Evolutionary conservation across 2,888 invertebrate species (phyloP), one percentile per base, ranked within the genome.

Genomic region (Calameuta pallipes): DNA sequence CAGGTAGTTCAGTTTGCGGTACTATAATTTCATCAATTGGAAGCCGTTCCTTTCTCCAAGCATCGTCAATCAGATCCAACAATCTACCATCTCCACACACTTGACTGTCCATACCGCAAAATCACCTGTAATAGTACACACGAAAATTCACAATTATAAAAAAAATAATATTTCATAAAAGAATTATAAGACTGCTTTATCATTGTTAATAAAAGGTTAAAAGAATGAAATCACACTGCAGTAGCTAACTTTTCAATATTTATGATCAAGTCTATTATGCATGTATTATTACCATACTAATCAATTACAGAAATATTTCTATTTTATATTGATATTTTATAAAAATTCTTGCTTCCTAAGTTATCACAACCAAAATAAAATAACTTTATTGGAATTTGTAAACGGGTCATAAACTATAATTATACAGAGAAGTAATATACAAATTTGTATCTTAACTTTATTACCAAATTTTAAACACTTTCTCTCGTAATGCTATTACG

Each of bases 21-120:
- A 98, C 98, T 77, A 92, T 89, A 85, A 97, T 97, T 88, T 98
- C 97, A 91, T 98, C 98, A 86, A 95, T 94, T 4, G 97, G 97
- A 74, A 97, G 92, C 86, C 94, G 93, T 88, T 98, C 98, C 80
- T 96, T 94, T 78, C 96, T 94, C 98, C 98, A 98, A 87, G 95
- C 95, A 87, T 97, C 96, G 90, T 98, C 98, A 84, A 97, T 95
- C 78, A 97, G 92, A 90, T 97, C 97, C 83, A 95, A 93, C 81
- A 97, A 92, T 83, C 95, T 94, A 77, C 97, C 97, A 84, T 96
- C 95, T 73, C 95, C 93, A 76, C 93, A 92, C 76, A 96, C 95
- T 90, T 96, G 95, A 92, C 96, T 96, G 91, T 97, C 97, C 96
- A 96, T 96, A 87, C 91, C 71, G 31, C 9, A 31, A 31, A 15